phyloP scores from a whole-genome alignment of 53 echinoderm and acorn worm species.

The Holothuria leucospilota region DNA sequence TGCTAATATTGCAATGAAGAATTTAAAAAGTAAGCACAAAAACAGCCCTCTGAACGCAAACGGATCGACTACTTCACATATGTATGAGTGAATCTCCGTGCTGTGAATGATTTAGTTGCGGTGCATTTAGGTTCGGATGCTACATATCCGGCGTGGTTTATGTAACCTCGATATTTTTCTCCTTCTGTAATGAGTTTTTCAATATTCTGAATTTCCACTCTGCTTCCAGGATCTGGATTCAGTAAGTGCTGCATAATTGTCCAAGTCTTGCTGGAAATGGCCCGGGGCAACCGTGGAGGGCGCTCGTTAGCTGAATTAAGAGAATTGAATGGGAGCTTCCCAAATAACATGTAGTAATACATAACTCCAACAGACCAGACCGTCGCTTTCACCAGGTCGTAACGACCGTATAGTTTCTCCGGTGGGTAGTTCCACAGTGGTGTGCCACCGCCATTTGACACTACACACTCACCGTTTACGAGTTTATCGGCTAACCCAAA shows the following conservation, averaged over 20 bases:
- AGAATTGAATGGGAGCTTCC: background rate
- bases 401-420: background rate
- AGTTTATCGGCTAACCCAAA: background rate
- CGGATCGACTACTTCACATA: no score
- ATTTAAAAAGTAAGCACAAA: no score
- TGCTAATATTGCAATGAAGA: no score
- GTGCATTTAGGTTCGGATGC: no score
- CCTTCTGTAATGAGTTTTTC: no score
- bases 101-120: no score
- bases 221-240: background rate
- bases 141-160: no score
- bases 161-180: no score
- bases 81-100: no score
- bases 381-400: conserved; percentile 31
- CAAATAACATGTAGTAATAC: conserved; percentile 22
- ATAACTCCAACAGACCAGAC: conserved; percentile 36
- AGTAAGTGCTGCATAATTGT: background rate
- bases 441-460: background rate
- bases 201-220: background rate
- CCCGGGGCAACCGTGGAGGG: background rate
- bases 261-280: background rate
- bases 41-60: no score
- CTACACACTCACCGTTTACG: conserved; percentile 1
- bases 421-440: conserved; percentile 11
- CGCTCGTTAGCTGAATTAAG: background rate